A percentile compares a stretch with the other conserved stretches of the same genome.
phyloP scores from a whole-genome alignment of 1,140 invertebrate genomes.

The Octopus bimaculoides region DNA sequence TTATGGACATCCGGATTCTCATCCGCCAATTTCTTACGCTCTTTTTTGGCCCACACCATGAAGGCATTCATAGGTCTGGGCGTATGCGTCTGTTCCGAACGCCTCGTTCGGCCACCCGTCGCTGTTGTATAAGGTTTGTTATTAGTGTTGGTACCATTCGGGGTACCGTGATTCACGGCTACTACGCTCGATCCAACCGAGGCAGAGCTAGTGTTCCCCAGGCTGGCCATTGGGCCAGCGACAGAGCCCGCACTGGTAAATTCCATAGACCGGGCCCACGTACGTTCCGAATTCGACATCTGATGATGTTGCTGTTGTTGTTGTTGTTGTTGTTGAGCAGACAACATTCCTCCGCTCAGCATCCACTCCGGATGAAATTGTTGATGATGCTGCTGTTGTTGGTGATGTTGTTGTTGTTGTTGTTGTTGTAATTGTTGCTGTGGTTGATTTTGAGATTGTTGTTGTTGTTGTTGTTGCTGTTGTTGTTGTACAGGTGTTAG shows the following conservation, averaged over 20 bases:
- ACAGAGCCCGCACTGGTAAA: neutral
- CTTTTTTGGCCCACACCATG: conserved; percentile 67
- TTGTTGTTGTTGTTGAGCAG: neutral
- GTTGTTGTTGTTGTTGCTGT: neutral
- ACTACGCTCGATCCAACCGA: neutral
- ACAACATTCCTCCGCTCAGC: neutral
- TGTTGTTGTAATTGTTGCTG: neutral
- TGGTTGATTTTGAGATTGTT: neutral
- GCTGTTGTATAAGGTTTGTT: neutral
- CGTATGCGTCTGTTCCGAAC: conserved; percentile 35
- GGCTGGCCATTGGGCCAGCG: neutral
- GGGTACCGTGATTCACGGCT: neutral
- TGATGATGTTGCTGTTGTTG: neutral
- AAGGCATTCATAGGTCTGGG: conserved; percentile 56
- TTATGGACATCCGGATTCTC: conserved; percentile 99
- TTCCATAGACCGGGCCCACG: neutral
- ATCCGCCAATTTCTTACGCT: conserved; percentile 93
- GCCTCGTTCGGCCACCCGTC: neutral
- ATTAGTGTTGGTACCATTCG: neutral
- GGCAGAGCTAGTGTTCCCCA: neutral
- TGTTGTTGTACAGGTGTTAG: neutral
- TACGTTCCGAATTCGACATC: conserved; percentile 3
- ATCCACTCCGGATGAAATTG: neutral
- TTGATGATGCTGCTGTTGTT: neutral
- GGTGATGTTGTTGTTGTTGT: neutral